phyloP scores from a whole-genome alignment of 1,140 invertebrate genomes.

The Solenopsis invicta region DNA sequence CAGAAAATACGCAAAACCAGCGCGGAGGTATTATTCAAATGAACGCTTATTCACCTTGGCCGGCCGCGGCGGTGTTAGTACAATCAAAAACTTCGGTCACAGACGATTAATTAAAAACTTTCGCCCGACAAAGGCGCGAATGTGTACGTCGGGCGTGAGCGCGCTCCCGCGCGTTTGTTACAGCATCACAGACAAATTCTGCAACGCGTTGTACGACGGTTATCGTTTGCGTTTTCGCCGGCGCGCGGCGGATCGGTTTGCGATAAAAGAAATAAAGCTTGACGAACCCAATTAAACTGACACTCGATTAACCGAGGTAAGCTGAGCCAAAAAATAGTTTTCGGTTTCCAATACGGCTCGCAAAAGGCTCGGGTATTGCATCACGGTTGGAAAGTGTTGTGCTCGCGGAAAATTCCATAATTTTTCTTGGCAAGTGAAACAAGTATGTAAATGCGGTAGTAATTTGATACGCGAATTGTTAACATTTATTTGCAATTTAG shows the following conservation, averaged over 20 bases:
- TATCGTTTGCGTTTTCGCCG: conserved; percentile 22
- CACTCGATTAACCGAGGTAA: background rate
- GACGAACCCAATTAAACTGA: background rate
- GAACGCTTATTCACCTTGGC: conserved; percentile 40
- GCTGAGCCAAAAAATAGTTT: background rate
- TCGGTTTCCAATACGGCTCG: background rate
- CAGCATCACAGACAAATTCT: conserved; percentile 15
- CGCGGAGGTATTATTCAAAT: conserved; percentile 54
- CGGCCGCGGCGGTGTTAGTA: conserved; percentile 46
- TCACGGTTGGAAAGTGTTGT: background rate
- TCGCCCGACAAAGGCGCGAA: conserved; percentile 36
- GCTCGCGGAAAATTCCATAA: background rate
- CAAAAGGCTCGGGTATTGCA: background rate
- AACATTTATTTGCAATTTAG: conserved; percentile 34
- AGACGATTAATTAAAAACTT: conserved; percentile 63
- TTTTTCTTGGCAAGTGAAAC: background rate
- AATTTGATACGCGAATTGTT: conserved; percentile 22
- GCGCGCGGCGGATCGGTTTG: background rate
- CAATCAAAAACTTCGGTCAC: conserved; percentile 62
- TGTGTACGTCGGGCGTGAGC: background rate
- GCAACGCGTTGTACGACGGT: conserved; percentile 2
- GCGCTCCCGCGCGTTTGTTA: background rate
- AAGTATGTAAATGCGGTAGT: background rate
- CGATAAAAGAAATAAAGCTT: conserved; percentile 1
- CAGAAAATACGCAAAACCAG: conserved; percentile 37